Conservation (phyloP, 2,797 vertebrate genomes). For the Galagoides demidoff region DNA sequence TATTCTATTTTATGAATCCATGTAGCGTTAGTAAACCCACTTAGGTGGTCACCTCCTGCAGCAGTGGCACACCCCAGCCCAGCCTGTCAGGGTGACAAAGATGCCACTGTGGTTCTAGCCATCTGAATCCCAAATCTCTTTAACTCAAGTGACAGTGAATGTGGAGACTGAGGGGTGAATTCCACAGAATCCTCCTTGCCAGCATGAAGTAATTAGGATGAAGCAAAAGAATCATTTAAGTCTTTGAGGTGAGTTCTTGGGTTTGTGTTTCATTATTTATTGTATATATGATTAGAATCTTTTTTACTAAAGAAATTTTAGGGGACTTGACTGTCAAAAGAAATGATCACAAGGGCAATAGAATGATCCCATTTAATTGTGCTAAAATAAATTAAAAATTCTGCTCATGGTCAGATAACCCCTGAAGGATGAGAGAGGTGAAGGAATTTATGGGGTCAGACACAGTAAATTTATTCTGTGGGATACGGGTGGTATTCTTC, state of each 20-base stretch:
- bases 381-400: not conserved
- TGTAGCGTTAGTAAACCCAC: fast-evolving
- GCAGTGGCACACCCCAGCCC: fast-evolving
- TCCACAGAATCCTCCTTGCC: too few species aligned
- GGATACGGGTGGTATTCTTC: not conserved
- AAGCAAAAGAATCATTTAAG: fast-evolving
- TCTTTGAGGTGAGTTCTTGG: not conserved
- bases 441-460: not conserved
- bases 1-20: fast-evolving
- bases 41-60: fast-evolving
- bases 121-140: not conserved
- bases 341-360: not conserved
- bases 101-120: fast-evolving
- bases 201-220: fast-evolving
- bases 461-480: not conserved
- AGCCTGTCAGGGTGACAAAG: fast-evolving
- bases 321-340: not conserved
- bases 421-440: not conserved
- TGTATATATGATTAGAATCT: fast-evolving
- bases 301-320: not conserved
- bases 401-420: not conserved
- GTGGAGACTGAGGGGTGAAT: fast-evolving
- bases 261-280: not conserved
- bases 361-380: not conserved
- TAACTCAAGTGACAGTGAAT: not conserved